These are phyloP conservation scores for Ascaphus truei DNA, from an alignment of 2,113 vertebrate species.

Conservation along the genomic window DNA sequence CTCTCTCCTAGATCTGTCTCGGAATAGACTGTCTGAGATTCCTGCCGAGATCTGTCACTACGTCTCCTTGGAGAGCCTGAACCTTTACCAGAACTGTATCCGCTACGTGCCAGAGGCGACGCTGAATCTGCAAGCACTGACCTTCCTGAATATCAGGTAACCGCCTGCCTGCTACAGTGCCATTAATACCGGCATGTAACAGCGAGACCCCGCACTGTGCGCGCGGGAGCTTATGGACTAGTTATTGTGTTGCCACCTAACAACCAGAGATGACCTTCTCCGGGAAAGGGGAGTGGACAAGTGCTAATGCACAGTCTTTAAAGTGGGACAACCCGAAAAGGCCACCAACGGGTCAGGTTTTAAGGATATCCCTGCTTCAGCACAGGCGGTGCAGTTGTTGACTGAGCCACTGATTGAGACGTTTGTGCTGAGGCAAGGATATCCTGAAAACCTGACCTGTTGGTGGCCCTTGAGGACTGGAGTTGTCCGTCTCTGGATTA, in stretches of 20 bases:
- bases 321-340: too few relatives aligned
- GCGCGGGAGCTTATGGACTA: not conserved
- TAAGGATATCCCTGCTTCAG: too few relatives aligned
- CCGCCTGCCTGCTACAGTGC: not conserved
- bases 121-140: constrained; percentile 86
- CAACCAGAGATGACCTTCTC: not conserved
- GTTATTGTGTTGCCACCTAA: not conserved
- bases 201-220: not conserved
- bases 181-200: not conserved
- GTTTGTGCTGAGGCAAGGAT: too few relatives aligned
- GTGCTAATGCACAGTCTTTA: too few relatives aligned
- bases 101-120: constrained; percentile 88
- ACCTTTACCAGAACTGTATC: constrained; percentile 96
- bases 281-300: too few relatives aligned
- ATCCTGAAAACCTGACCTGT: too few relatives aligned
- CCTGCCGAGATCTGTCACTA: constrained; percentile 87
- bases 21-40: constrained; percentile 88
- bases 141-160: constrained; percentile 96
- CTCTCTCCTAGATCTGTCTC: constrained; percentile 77
- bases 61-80: constrained; percentile 91
- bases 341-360: too few relatives aligned
- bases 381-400: too few relatives aligned
- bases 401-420: too few relatives aligned
- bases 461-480: too few relatives aligned
- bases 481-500: too few relatives aligned